Conservation (phyloP, 2,797 vertebrate genomes). For the Craterocephalus amniculus region DNA sequence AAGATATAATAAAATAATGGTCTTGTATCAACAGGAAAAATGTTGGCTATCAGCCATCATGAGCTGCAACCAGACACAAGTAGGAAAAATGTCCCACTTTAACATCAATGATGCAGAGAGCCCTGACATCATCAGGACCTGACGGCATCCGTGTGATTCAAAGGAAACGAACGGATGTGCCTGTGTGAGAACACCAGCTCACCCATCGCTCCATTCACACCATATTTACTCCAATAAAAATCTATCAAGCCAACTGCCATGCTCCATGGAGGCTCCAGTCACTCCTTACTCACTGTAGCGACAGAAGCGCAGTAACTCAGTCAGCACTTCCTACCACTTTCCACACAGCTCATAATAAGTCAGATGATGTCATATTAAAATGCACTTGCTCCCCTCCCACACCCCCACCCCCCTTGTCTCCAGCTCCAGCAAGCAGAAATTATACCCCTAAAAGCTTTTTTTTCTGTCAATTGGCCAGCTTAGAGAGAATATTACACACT, state of each 20-base stretch:
- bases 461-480: constrained; percentile 21
- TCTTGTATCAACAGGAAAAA: too few species aligned
- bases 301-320: constrained; percentile 63
- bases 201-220: constrained; percentile 44
- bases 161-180: constrained; percentile 45
- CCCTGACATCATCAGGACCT: constrained; percentile 62
- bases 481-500: constrained; percentile 12
- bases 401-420: constrained; percentile 4
- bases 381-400: constrained; percentile 9
- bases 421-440: constrained; percentile 40
- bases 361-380: constrained; percentile 59
- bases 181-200: constrained; percentile 40
- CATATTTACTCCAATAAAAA: constrained; percentile 67
- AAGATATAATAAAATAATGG: too few species aligned
- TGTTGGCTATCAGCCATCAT: too few species aligned
- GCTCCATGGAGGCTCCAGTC: constrained; percentile 44
- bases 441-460: constrained; percentile 41
- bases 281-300: constrained; percentile 59
- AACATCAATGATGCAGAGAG: constrained; percentile 69
- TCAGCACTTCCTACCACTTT: constrained; percentile 60
- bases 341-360: constrained; percentile 44
- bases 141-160: constrained; percentile 46
- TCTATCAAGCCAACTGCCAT: constrained; percentile 55
- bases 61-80: constrained; percentile 66
- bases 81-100: constrained; percentile 70